Percentiles rank a stretch among this genome's conserved stretches.
Conservation (phyloP, 2,888 invertebrate species). For the Limnephilus marmoratus region DNA sequence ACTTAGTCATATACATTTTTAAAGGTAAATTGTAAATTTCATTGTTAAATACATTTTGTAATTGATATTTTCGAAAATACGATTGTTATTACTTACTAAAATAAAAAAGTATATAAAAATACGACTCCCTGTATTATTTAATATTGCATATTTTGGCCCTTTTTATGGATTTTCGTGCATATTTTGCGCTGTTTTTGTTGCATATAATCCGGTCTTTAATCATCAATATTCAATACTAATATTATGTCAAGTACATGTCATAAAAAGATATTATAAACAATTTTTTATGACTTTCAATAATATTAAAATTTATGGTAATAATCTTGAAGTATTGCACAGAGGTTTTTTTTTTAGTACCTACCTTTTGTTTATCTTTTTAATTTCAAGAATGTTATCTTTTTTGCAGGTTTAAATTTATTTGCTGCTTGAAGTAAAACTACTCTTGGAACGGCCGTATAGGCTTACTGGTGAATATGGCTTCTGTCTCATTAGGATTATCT, state of each 20-base stretch:
- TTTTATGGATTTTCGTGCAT: no score
- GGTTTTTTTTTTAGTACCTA: background rate
- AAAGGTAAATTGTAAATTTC: no score
- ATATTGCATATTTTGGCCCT: no score
- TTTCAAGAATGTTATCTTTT: background rate
- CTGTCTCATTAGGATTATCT: background rate
- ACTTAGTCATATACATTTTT: no score
- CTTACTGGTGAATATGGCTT: conserved; percentile 38
- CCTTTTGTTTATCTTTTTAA: background rate
- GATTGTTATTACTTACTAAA: no score
- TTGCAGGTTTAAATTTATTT: background rate
- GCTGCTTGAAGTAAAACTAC: background rate
- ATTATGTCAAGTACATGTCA: background rate
- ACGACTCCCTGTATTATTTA: no score
- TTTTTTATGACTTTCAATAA: background rate
- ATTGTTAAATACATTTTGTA: no score
- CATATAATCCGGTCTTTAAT: no score
- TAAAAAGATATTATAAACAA: background rate
- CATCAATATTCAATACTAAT: background rate
- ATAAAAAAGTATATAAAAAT: no score
- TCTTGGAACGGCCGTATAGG: conserved; percentile 23
- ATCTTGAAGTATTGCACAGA: background rate
- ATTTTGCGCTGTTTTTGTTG: no score
- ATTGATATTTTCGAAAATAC: no score
- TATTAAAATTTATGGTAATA: background rate